Base-by-base conservation (phyloP, 2,797 vertebrate genomes). In the Poecilia gillii region DNA sequence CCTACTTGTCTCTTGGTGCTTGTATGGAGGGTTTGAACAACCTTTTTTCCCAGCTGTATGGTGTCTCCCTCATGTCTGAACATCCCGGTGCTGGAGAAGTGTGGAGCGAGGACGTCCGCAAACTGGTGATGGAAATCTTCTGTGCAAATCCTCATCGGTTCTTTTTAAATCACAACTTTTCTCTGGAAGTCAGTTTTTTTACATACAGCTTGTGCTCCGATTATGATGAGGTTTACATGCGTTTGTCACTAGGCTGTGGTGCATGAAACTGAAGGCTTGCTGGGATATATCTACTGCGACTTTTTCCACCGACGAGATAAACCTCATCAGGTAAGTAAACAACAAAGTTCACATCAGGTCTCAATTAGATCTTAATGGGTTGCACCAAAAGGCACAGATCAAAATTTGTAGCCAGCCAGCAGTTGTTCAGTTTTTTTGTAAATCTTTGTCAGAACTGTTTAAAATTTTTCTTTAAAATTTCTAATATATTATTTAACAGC, bases 281-380 rank as follows among this genome's bases (percentile, higher is more conserved):
- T 99, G 84, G 99, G 99, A 76, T 97, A 99, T 86, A 99, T 99
- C 91, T 99, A 99, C 85, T 99, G 99, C 95, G 99, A 99, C 90
- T 99, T 99, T 90, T 99, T 99, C 87, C 96, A 98, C 46, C 95
- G 99, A 81, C 86, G 95, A 84, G 94, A 97, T 78, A 99, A 99
- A 93, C 98, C 99, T 77, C 96, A 98, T 90, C 99, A 99, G 98
- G 99, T 99, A 91, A 33, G 83, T 13, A 79, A 1, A 80, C 73
- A 76, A 76, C 55, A 62, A 9, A 25, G 23, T 68, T n/a, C 64
- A 68, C 11, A 23, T 68, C 36, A 68, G 9, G 64, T 41, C 64
- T 25, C 5, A 68, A 68, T 25, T 68, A 36, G 36, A 68, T 41
- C 62, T 41, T 41, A 41, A 12, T 68, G 36, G 64, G 20, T 41